Evolutionary conservation across 2,113 vertebrate genomes (phyloP), one percentile per base, ranked within the genome.

Genomic region (Gulo gulo): DNA sequence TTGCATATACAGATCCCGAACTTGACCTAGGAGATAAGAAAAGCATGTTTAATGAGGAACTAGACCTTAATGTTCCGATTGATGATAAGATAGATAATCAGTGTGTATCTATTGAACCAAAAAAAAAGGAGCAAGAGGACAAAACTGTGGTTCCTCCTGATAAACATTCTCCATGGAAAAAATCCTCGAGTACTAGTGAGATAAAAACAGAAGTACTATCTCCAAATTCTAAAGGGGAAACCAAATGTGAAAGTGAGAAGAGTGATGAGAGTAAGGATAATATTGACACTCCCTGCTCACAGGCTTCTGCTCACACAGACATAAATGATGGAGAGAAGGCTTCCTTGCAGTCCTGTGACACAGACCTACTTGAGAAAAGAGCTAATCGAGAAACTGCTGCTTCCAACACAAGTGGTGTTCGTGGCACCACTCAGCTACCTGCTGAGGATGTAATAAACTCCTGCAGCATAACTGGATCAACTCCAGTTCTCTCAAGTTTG

Each of bases 1-100:
- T 99, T 80, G 99, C 99, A 2, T 99, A 99, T 79, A 99, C 99
- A 12, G 99, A 99, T 96, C 99, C 99, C 1, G 99, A 99, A 88
- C 99, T 99, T 84, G 99, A 99, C 93, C 98, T 99, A 20, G 99
- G 99, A 36, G 99, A 99, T 98, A 99, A 99, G 98, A 99, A 99
- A 95, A 99, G 99, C 97, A 99, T 99, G 99, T 99, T 99, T 96
- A 99, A 99, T 13, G 99, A 99, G 97, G 99, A 99, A 79, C 98
- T 99, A 67, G 99, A 99, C 92, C 99, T 99, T 7, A 99, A 63
- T 67, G 99, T 99, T 73, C 98, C 99, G 0, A 98, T 99, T 47
- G 99, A 99, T 96, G 99, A 99, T 82, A 99, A 99, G 88, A 84
- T 99, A 63, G 99, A 99, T 95, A 97, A 98, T 61, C 99, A 98